Evolutionary conservation across 2,888 invertebrate genomes (phyloP).

Genomic region (Beris morrisii): DNA sequence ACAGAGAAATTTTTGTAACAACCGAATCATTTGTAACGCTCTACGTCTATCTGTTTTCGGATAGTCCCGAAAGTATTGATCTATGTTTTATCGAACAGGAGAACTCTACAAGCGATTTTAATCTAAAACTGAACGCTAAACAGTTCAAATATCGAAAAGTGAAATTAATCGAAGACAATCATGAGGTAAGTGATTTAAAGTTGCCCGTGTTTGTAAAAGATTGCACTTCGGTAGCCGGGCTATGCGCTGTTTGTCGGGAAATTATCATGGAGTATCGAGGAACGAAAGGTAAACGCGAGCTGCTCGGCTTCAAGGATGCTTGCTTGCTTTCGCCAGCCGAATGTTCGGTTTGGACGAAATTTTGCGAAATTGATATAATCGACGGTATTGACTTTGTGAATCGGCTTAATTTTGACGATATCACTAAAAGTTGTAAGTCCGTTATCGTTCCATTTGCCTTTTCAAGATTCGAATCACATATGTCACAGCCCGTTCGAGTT

Average conservation of each 20-base stretch:
- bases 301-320: conserved; percentile 78
- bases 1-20: conserved; percentile 55
- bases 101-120: conserved; percentile 30
- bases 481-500: conserved; percentile 78
- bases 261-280: conserved; percentile 56
- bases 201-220: conserved; percentile 67
- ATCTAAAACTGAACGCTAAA: conserved; percentile 44
- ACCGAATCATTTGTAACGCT: conserved; percentile 67
- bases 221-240: conserved; percentile 70
- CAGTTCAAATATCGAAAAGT: conserved; percentile 50
- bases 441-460: conserved; percentile 68
- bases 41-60: conserved; percentile 64
- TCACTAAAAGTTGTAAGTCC: conserved; percentile 33
- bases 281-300: conserved; percentile 39
- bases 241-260: conserved; percentile 72
- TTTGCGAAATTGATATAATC: conserved; percentile 84
- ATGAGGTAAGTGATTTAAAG: conserved; percentile 47
- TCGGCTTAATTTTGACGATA: conserved; percentile 43
- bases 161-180: conserved; percentile 51
- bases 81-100: conserved; percentile 54
- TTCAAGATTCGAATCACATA: conserved; percentile 79
- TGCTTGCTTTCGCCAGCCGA: conserved; percentile 83
- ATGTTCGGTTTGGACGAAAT: conserved; percentile 86
- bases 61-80: conserved; percentile 56
- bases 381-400: conserved; percentile 60